phyloP scores from a whole-genome alignment of 2,888 invertebrate species.

The Amphipyra tragopoginis region DNA sequence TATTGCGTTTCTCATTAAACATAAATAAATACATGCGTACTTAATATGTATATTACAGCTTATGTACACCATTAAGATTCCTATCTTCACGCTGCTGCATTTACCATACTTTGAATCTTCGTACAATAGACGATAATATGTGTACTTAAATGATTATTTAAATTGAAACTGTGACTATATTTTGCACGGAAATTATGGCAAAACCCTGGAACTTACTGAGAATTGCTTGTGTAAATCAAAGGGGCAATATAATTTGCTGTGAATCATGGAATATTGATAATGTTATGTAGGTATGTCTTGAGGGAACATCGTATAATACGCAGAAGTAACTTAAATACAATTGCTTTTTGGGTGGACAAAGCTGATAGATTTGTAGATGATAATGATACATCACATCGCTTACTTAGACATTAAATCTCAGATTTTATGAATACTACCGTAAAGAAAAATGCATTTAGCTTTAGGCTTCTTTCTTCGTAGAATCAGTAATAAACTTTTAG shows the following conservation, averaged over 20 bases:
- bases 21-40: constrained; percentile 49
- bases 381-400: constrained; percentile 22
- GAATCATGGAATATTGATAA: constrained; percentile 31
- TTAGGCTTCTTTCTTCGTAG: constrained; percentile 4
- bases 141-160: constrained; percentile 61
- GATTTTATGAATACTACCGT: constrained; percentile 18
- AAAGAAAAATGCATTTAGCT: constrained; percentile 6
- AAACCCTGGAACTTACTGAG: constrained; percentile 23
- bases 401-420: background rate
- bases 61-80: constrained; percentile 71
- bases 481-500: constrained; percentile 1
- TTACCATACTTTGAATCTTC: constrained; percentile 50
- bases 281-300: constrained; percentile 17
- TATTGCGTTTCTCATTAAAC: constrained; percentile 48
- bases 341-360: constrained; percentile 10
- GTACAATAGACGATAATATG: constrained; percentile 51
- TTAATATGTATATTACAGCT: constrained; percentile 50
- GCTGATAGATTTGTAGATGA: constrained; percentile 41
- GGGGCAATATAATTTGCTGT: constrained; percentile 42
- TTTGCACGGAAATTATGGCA: constrained; percentile 49
- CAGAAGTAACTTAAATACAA: constrained; percentile 23
- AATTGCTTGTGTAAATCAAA: constrained; percentile 12
- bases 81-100: constrained; percentile 64
- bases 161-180: constrained; percentile 51
- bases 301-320: constrained; percentile 14